Evolutionary conservation across 1,140 invertebrate species (phyloP).

Genomic region (Trissolcus basalis): DNA sequence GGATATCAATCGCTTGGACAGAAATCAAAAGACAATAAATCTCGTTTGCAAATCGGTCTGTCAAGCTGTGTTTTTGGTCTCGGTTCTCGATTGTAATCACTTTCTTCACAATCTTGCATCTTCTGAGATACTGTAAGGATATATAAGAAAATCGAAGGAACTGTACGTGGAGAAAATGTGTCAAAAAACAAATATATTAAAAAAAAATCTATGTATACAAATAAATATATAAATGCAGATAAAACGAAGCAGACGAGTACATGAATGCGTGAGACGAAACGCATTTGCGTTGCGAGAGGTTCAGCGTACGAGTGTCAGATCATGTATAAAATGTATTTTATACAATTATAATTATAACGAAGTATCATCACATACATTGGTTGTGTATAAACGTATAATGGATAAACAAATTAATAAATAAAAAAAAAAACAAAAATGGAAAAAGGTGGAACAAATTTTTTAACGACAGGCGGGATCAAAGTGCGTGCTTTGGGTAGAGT

Average conservation of each 20-base stretch:
- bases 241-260: conserved; percentile 45
- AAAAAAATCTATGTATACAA: conserved; percentile 20
- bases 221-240: conserved; percentile 35
- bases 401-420: too few species aligned
- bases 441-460: conserved; percentile 27
- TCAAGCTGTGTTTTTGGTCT: conserved; percentile 29
- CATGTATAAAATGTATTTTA: conserved; percentile 70
- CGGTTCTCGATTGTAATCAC: conserved; percentile 53
- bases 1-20: background rate
- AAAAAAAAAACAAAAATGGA: conserved; percentile 12
- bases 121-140: conserved; percentile 12
- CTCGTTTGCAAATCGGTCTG: conserved; percentile 8
- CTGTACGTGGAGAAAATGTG: conserved; percentile 11
- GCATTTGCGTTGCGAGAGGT: conserved; percentile 15
- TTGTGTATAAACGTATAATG: conserved; percentile 60
- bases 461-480: conserved; percentile 16
- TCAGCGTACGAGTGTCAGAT: conserved; percentile 39
- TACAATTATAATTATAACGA: conserved; percentile 63
- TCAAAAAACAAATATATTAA: conserved; percentile 20
- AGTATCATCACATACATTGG: conserved; percentile 61
- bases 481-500: conserved; percentile 57
- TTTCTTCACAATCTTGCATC: conserved; percentile 57
- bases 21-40: conserved; percentile 31
- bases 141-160: conserved; percentile 15
- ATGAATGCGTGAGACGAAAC: conserved; percentile 25